Base-by-base conservation (phyloP, 2,888 invertebrate genomes). In the Clunio marinus region DNA sequence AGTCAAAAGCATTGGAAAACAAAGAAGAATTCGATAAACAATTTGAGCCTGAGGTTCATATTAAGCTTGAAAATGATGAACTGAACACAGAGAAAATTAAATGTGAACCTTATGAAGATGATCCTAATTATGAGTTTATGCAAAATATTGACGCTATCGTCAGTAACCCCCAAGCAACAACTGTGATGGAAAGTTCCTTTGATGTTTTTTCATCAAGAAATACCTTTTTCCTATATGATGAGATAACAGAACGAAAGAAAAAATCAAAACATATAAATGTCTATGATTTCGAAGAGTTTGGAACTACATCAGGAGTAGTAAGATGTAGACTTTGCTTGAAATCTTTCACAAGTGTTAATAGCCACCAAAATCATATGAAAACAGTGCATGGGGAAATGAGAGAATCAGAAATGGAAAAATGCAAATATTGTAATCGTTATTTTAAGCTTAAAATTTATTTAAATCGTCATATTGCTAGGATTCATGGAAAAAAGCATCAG, bases 401-500 rank as follows among this genome's bases (percentile, higher is more conserved):
- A 8, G 51, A 51, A n/a, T 17, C 51, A 4, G 51, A 51, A n/a
- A 51, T 51, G 51, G 5, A 22, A 3, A 51, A 62, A 13, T 62
- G 62, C n/a, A 41, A 37, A 24, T 32, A 41, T 41, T 62, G 62
- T 15, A 62, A 37, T 41, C 17, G 37, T 24, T 41, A 15, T n/a
- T 62, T 62, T 22, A 62, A 62, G 24, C 59, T 32, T 3, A 37
- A 62, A 41, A 37, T 37, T n/a, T 62, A 62, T 20, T 24, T 62
- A 8, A 62, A 62, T n/a, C 17, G 62, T 3, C 62, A 62, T 32
- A 1, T n/a, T 3, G 37, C 24, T 4, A 35, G 62, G 3, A 24
- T 37, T 15, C 62, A 62, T 35, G 15, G 27, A 28, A 25, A 15
- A 15, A 25, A 55, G 20, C 2, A 15, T 55, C 13, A 10, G 13